These are phyloP conservation scores for Akabosia matsudoensis DNA, from an alignment of 1,140 invertebrate species.

Conservation along the genomic window DNA sequence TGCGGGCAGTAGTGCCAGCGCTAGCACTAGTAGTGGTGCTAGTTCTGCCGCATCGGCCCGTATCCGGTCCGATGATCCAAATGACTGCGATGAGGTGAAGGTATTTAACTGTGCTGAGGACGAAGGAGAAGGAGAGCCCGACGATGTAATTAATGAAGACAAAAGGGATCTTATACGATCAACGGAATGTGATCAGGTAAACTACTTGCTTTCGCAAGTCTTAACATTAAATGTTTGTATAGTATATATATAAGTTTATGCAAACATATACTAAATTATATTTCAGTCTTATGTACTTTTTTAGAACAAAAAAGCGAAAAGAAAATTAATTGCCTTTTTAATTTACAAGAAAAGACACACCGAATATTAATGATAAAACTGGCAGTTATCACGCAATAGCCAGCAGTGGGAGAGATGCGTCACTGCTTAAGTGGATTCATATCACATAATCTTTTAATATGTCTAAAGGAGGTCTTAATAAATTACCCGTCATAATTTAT, in stretches of 20 bases:
- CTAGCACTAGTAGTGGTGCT: constrained; percentile 20
- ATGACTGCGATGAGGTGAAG: constrained; percentile 47
- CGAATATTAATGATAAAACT: no score
- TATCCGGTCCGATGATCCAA: constrained; percentile 44
- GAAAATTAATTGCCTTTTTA: no score
- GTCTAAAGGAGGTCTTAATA: constrained; percentile 23
- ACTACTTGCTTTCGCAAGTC: constrained; percentile 3
- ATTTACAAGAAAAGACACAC: no score
- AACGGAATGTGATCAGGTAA: constrained; percentile 47
- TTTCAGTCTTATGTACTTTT: no score
- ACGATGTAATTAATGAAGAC: constrained; percentile 46
- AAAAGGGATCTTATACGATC: constrained; percentile 45
- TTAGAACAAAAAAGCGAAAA: no score
- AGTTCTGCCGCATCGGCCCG: constrained; percentile 33
- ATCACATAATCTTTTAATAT: constrained; percentile 19
- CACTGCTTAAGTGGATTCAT: background rate
- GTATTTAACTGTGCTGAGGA: constrained; percentile 46
- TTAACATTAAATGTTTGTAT: no score
- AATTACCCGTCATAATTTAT: constrained; percentile 29
- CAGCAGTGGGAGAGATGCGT: background rate
- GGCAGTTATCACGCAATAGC: background rate
- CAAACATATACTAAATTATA: no score
- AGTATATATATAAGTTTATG: no score
- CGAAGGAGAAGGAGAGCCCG: constrained; percentile 42
- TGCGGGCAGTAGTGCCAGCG: constrained; percentile 36